Evolutionary conservation across 2,888 invertebrate genomes (phyloP).

Genomic region (Tachystola acroxantha): DNA sequence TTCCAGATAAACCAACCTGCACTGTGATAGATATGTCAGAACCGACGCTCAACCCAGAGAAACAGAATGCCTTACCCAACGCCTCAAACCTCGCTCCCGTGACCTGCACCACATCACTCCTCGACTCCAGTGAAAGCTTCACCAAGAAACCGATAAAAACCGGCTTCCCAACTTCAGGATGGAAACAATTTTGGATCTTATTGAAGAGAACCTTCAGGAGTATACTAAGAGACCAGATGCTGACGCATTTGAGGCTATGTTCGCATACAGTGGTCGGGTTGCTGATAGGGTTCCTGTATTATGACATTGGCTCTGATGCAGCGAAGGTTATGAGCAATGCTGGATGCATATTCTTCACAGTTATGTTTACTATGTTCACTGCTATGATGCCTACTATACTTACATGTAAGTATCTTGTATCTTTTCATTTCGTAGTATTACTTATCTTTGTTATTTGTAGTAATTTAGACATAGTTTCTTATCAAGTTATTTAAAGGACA

Average conservation of each 20-base stretch:
- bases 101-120: constrained; percentile 84
- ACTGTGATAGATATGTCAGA: constrained; percentile 75
- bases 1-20: constrained; percentile 73
- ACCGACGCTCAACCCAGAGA: constrained; percentile 50
- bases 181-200: constrained; percentile 92
- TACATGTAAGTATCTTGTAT: constrained; percentile 89
- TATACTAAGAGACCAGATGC: constrained; percentile 90
- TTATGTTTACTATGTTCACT: constrained; percentile 97
- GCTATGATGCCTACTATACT: constrained; percentile 99
- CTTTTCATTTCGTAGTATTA: no score
- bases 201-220: constrained; percentile 90
- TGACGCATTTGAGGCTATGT: constrained; percentile 92
- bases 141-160: constrained; percentile 81
- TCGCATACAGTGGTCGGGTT: constrained; percentile 94
- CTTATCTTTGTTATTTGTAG: no score
- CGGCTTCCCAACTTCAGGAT: constrained; percentile 89
- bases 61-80: constrained; percentile 50
- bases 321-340: constrained; percentile 96
- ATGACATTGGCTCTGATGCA: constrained; percentile 95
- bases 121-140: constrained; percentile 86
- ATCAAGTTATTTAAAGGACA: no score
- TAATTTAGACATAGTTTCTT: no score
- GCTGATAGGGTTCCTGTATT: constrained; percentile 94
- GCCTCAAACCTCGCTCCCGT: constrained; percentile 66
- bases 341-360: constrained; percentile 96